Base-by-base conservation (phyloP, 2,888 invertebrate genomes). In the Drosophila merina region DNA sequence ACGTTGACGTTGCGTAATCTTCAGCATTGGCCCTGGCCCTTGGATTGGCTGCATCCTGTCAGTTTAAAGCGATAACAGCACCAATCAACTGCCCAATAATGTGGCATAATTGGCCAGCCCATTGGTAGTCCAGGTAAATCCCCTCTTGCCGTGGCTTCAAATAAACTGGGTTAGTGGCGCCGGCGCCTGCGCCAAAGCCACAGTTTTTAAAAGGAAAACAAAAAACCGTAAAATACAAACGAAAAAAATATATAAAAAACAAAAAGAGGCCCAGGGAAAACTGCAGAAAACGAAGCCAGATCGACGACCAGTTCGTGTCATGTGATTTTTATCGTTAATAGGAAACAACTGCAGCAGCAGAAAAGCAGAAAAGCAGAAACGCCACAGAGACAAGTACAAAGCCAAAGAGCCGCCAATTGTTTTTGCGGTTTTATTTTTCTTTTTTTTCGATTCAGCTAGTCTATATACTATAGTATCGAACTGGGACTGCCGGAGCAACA, bases 271-370 rank as follows among this genome's bases (percentile, higher is more conserved):
- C 70, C 54, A 74, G 42, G 69, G 45, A 57, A 51, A 63, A 72
- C 60, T 56, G 67, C 42, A 66, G 44, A 40, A 72, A 74, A 60
- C 77, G 79, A 77, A 86, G 83, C 83, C 77, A 85, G 79, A 79
- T 85, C 86, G 76, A 56, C 77, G 79, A 79, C 85, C 84, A 84
- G 84, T 84, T 84, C 87, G 84, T 84, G 84, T 84, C 87, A 85
- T 86, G 85, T 82, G 84, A 84, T 84, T 85, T 73, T 84, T 84
- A 84, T 84, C 84, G 87, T 80, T 79, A 86, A 84, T 84, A 84
- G 84, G 87, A 84, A 84, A 84, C 87, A 86, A 85, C 87, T 84
- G 78, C 83, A n/a, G 28, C 44, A 28, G 25, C 45, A n/a, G 30
- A 30, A 47, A 55, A 28, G 25, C 45, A n/a, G 30, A 30, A 47